Percentiles rank a stretch among this genome's conserved stretches.
phyloP scores from a whole-genome alignment of 2,888 invertebrate species.

The Nomada flava region DNA sequence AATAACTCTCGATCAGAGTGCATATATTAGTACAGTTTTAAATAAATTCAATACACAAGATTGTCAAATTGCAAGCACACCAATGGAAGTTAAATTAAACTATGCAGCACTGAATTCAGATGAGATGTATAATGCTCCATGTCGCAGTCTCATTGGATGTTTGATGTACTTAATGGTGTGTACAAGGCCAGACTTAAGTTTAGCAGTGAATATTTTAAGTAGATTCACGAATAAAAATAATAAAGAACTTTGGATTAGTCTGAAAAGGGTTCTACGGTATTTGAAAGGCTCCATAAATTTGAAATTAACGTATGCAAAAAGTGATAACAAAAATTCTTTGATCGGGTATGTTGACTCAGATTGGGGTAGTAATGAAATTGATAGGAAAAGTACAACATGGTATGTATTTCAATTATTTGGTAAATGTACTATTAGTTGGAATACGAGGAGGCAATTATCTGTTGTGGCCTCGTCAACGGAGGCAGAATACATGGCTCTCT shows the following conservation, averaged over 20 bases:
- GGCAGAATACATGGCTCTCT: too few species aligned
- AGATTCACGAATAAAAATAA: conserved; percentile 4
- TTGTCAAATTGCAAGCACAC: not conserved
- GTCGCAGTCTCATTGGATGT: not conserved
- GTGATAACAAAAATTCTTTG: not conserved
- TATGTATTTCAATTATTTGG: not conserved
- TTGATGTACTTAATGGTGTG: conserved; percentile 1
- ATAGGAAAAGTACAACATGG: not conserved
- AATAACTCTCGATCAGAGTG: conserved; percentile 7
- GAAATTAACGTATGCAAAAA: conserved; percentile 4
- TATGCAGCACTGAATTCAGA: conserved; percentile 4
- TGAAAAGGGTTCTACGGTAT: not conserved
- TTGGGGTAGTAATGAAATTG: not conserved
- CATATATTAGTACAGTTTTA: not conserved
- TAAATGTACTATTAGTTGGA: conserved; percentile 6
- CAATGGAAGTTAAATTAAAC: conserved; percentile 1
- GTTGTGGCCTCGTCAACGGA: not conserved
- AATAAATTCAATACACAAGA: not conserved
- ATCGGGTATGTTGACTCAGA: conserved; percentile 2
- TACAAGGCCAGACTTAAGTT: not conserved
- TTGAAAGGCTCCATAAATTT: conserved; percentile 2
- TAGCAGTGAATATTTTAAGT: conserved; percentile 5
- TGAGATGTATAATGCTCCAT: conserved; percentile 2
- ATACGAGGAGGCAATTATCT: not conserved
- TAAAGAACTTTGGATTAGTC: conserved; percentile 1